phyloP scores from a whole-genome alignment of 2,113 vertebrate genomes.

The Microcebus murinus region DNA sequence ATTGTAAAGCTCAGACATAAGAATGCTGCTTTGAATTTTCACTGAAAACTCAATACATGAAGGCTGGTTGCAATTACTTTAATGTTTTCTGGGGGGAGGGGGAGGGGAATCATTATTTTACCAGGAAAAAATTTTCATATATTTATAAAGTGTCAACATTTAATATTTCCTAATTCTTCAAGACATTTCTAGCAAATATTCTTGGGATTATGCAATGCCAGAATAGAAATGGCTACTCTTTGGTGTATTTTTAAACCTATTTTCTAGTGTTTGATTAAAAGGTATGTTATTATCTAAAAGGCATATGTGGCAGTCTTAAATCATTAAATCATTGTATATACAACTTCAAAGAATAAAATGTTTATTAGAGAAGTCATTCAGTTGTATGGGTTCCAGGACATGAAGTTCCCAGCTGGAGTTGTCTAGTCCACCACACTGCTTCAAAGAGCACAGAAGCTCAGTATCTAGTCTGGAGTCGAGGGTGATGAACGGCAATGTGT shows the following conservation, averaged over 20 bases:
- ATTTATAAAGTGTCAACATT: conserved; percentile 50
- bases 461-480: neutral
- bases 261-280: conserved; percentile 54
- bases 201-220: conserved; percentile 4
- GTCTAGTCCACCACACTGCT: neutral
- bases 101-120: conserved; percentile 14
- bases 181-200: conserved; percentile 43
- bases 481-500: neutral
- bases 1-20: neutral
- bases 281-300: neutral
- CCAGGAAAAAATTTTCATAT: neutral
- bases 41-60: neutral
- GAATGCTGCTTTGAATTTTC: conserved; percentile 2
- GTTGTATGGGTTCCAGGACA: neutral
- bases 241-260: conserved; percentile 26
- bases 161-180: conserved; percentile 49
- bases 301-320: neutral
- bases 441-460: conserved; percentile 18
- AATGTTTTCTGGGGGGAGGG: neutral
- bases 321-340: conserved; percentile 38
- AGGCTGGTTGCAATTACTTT: conserved; percentile 34
- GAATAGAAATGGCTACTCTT: conserved; percentile 14
- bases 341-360: conserved; percentile 43
- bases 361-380: conserved; percentile 36
- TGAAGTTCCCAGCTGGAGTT: neutral